These are phyloP conservation scores for Pararge aegeria DNA, from an alignment of 1,140 invertebrate genomes.

Conservation along the genomic window DNA sequence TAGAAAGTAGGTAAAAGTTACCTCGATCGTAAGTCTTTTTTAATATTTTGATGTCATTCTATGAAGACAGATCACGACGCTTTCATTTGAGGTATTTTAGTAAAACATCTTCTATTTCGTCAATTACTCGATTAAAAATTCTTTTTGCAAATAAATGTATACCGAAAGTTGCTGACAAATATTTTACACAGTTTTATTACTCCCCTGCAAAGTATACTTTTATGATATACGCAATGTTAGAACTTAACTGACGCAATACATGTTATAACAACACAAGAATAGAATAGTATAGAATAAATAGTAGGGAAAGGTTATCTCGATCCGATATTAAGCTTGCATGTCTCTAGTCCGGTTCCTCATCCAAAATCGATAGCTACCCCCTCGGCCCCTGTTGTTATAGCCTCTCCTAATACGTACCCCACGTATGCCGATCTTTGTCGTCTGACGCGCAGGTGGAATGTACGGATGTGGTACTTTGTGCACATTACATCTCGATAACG, in stretches of 20 bases:
- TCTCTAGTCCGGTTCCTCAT: slow-evolving; percentile 74
- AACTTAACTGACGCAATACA: no score
- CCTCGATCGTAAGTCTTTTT: no score
- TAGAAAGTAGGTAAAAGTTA: slow-evolving; percentile 39
- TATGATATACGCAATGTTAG: no score
- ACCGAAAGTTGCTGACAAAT: no score
- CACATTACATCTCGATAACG: neutral
- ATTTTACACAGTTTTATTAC: no score
- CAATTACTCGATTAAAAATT: no score
- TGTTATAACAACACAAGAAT: neutral
- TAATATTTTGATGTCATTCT: no score
- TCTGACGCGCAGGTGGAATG: slow-evolving; percentile 45
- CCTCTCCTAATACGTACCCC: slow-evolving; percentile 62
- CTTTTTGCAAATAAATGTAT: no score
- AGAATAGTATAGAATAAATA: neutral
- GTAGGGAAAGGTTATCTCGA: slow-evolving; percentile 49
- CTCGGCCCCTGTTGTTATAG: slow-evolving; percentile 62
- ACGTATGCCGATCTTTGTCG: slow-evolving; percentile 73
- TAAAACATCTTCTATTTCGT: no score
- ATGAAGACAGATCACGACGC: no score
- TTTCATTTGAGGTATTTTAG: no score
- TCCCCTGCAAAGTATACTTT: no score
- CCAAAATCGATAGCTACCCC: slow-evolving; percentile 68
- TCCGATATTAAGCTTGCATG: slow-evolving; percentile 72
- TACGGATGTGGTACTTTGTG: slow-evolving; percentile 37